Base-by-base conservation (phyloP, 2,113 vertebrate species). In the Podarcis cretensis region DNA sequence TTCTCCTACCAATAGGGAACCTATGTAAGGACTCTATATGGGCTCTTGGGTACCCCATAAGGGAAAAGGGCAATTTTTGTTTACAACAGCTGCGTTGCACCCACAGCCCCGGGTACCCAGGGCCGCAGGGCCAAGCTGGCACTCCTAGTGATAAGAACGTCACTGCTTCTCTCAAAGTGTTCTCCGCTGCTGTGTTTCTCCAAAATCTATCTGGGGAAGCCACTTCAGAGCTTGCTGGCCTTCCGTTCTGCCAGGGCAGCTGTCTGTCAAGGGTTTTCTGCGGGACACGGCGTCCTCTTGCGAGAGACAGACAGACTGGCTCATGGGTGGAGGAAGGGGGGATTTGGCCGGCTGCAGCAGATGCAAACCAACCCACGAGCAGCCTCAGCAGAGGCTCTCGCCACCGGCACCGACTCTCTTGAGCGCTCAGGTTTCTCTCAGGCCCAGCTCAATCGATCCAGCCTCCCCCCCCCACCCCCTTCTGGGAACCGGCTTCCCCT, bases 401-500 rank as follows among this genome's bases (percentile, higher is more conserved):
- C n/a, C 71, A 59, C 73, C 57, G 27, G 71, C 69, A 20, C 37
- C 7, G 57, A 63, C 74, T 81, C 74, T 81, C 57, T 86, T 27
- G 16, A 10, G 69, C 0, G 9, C 71, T 89, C 0, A 1, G 25
- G 6, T 27, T 57, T 68, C 85, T 83, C 59, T 0, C 4, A 54
- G 89, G 25, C 0, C 0, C 1, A 8, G 87, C 81, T 71, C 83
- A 69, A 78, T 87, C 0, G 16, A 83, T 92, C 83, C 83, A 87
- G 85, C 81, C 90, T 92, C 91, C 35, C 87, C 76, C 6, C 43
- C 48, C 48, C 48, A 10, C 43, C 43, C 43, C 43, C 73, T 96
- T 94, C 94, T 92, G 95, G 95, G 93, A 95, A 59, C 69, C 8
- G 0, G 13, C 86, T 74, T 89, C 23, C 89, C n/a, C 2, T 93